Evolutionary conservation across 2,797 vertebrate species (phyloP), one percentile per base, ranked within the genome.

Genomic region (Microctenopoma stevenorrisi): DNA sequence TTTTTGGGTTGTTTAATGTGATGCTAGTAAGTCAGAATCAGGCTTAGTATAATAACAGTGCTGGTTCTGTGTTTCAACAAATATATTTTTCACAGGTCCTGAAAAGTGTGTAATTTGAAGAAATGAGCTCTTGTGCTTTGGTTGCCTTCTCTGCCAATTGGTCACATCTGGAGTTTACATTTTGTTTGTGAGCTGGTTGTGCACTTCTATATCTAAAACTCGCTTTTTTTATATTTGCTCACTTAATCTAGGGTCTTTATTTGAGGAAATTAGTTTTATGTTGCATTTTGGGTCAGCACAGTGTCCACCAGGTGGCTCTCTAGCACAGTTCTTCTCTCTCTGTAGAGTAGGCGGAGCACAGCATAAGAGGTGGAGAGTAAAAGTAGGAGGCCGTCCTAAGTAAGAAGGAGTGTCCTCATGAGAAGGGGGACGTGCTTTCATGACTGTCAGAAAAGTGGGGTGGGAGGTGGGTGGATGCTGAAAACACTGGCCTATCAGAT

Each of bases 281-380:
- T 6, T 46, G 11, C 28, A 2, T 52, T 35, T 68, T 12, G 33
- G 37, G 52, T 15, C 33, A 9, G 26, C 7, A 28, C 5, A 2
- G 0, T 0, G 1, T 43, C 76, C 91, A 86, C 78, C 68, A 86
- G 89, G 70, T 49, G 90, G 82, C 78, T 16, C 70, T 64, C 49
- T 42, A 59, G 76, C 74, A 78, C 72, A n/a, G 44, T 18, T 64
- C n/a, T 54, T 58, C 2, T 43, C 12, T 59, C 0, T 26, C 28
- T 18, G 7, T 2, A 7, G n/a, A 46, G 37, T 46, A 63, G 79
- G 73, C 37, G 76, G 76, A 35, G 63, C 75, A 48, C 13, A 4
- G 3, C 1, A 11, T n/a, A 63, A 37, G 43, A 74, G 84, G 84
- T 0, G 46, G 57, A 33, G 74, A 16, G 12, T 63, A 7, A 49